Evolutionary conservation across 2,113 vertebrate genomes (phyloP), one percentile per base, ranked within the genome.

Genomic region (Saguinus midas): DNA sequence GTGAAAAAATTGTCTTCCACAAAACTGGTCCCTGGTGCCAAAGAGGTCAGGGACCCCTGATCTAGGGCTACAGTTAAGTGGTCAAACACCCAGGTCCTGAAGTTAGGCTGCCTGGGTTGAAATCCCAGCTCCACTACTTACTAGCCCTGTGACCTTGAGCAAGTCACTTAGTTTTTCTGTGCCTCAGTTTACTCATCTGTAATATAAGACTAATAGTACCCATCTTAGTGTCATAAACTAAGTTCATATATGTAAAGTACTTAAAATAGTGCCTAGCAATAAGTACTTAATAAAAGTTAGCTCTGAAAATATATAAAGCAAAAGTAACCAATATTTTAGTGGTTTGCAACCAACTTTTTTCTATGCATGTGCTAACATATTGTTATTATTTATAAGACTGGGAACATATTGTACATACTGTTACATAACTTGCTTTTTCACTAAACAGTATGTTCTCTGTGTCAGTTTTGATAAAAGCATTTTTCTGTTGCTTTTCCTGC

Each of bases 391-490:
- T 72, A 45, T 70, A 55, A 82, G 87, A 84, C 10, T 80, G 79
- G 48, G 52, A 91, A 43, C 12, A 52, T 68, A 75, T 7, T 40
- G 9, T 48, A 6, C 17, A 58, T 8, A 21, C 35, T 45, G 37
- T n/a, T 92, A 23, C 50, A 13, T 43, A 75, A 85, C 80, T 89
- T 25, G 18, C 57, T 55, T 82, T 87, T 87, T 57, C 52, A n/a
- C 64, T 64, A 75, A 96, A 76, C 88, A 55, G n/a, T 76, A 5
- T 72, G 70, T 75, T 27, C 23, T 89, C 14, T 64, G 12, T 61
- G 40, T 23, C 50, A n/a, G 45, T 93, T 94, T 94, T 95, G 32
- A 78, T 87, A 37, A 48, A 73, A 91, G 23, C n/a, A 72, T 82
- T 90, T 90, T 96, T 73, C n/a, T 94, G 57, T 76, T 66, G 25